Evolutionary conservation across 1,140 invertebrate species (phyloP), one percentile per base, ranked within the genome.

Genomic region (Hyles euphorbiae): DNA sequence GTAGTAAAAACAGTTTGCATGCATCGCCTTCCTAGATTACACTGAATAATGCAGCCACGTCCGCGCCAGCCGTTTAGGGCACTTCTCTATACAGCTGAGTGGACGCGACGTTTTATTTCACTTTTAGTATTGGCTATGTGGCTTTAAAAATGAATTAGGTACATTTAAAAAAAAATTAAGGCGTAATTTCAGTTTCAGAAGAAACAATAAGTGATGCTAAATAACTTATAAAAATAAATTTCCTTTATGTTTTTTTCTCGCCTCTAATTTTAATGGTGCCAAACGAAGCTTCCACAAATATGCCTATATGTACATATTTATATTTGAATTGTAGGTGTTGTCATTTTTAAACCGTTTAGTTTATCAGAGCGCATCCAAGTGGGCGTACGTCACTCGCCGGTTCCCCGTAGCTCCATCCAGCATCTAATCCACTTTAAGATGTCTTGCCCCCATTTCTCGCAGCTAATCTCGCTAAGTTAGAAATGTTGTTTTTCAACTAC

Each of bases 1-100:
- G 22, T 54, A 54, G 51, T 11, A 54, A 54, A 54, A 48, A 54
- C 34, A 44, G 34, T 54, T 54, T 54, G 53, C 49, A 64, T 64
- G 62, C 62, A 64, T 43, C 53, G 62, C 57, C 62, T 60, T 59
- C 62, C 62, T 36, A 55, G 43, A 46, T 56, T 43, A n/a, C 50
- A 33, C 57, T 64, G 57, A 64, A 64, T 64, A 56, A 64, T 64
- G 53, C 53, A 64, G 12, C 9, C 45, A 53, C 33, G 36, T 34
- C 40, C 32, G 51, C 61, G 51, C 53, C 22, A 53, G 55, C 58
- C 47, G 53, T 12, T 54, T 54, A 45, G 36, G 53, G 53, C 22
- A 12, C 10, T 5, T n/a, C 34, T 45, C 34, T 12, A 45, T 11
- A 36, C 5, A 11, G 11, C 9, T 34, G 48, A 32, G 3, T 8